A percentile compares a stretch with the other conserved stretches of the same genome.
phyloP scores from a whole-genome alignment of 2,888 invertebrate genomes.

The Agrilus biguttatus region DNA sequence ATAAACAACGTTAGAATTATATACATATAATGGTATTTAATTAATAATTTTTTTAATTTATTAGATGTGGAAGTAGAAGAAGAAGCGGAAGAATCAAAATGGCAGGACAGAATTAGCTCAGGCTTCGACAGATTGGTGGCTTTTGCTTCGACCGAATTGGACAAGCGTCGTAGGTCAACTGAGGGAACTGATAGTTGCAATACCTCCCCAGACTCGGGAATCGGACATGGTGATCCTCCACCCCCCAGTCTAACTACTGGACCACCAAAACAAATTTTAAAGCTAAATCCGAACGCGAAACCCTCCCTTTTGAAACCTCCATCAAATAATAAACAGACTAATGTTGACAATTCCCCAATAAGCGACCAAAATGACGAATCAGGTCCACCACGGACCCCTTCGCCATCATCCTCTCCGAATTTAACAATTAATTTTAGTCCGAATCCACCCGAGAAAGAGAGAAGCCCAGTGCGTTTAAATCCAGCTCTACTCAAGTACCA shows the following conservation, averaged over 20 bases:
- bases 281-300: constrained; percentile 25
- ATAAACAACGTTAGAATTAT: no score
- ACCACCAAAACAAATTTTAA: constrained; percentile 22
- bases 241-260: constrained; percentile 33
- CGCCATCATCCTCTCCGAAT: constrained; percentile 37
- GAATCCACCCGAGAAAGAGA: constrained; percentile 20
- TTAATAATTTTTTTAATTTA: constrained; percentile 9
- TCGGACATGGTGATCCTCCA: constrained; percentile 51
- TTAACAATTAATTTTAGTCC: constrained; percentile 25
- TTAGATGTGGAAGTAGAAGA: constrained; percentile 46
- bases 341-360: constrained; percentile 35
- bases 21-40: no score
- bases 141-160: constrained; percentile 83
- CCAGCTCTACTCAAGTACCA: constrained; percentile 44
- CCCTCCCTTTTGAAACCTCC: constrained; percentile 28
- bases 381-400: constrained; percentile 42
- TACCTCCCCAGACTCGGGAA: constrained; percentile 77
- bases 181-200: constrained; percentile 64
- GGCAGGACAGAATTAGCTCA: constrained; percentile 86
- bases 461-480: constrained; percentile 31
- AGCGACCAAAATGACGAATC: constrained; percentile 31
- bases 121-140: constrained; percentile 89
- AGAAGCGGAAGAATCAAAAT: constrained; percentile 70
- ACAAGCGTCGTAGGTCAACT: constrained; percentile 69
- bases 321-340: constrained; percentile 30